phyloP scores from a whole-genome alignment of 2,797 vertebrate species.

The Sebastes oblongus region DNA sequence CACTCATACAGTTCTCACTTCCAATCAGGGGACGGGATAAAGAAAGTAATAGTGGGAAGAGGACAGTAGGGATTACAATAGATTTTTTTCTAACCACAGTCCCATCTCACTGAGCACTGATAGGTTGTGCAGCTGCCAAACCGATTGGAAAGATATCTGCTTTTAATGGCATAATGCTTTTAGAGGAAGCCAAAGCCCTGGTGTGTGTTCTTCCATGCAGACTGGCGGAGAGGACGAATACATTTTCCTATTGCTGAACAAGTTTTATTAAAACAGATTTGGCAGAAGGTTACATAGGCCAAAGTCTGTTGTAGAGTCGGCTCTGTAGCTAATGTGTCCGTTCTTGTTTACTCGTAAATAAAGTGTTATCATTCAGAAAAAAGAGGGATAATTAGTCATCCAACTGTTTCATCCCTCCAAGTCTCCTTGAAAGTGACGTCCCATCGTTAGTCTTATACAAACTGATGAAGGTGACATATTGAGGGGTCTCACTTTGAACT shows the following conservation, averaged over 20 bases:
- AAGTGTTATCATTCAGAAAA: conserved; percentile 52
- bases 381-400: conserved; percentile 61
- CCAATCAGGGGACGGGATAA: conserved; percentile 71
- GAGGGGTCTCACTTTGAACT: conserved; percentile 54
- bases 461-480: conserved; percentile 76
- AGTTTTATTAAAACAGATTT: conserved; percentile 48
- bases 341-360: conserved; percentile 61
- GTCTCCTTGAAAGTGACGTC: conserved; percentile 73
- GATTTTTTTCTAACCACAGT: conserved; percentile 73
- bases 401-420: conserved; percentile 40
- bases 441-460: conserved; percentile 72
- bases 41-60: conserved; percentile 71
- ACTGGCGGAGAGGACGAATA: conserved; percentile 31
- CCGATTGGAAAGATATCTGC: conserved; percentile 78
- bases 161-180: conserved; percentile 75
- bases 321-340: conserved; percentile 22
- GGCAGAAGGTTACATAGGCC: conserved; percentile 28
- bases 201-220: conserved; percentile 54
- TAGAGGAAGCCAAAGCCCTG: conserved; percentile 57
- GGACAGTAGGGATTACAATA: conserved; percentile 77
- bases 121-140: conserved; percentile 70
- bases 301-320: conserved; percentile 4
- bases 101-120: conserved; percentile 77
- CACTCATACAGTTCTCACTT: conserved; percentile 48
- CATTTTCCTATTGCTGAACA: conserved; percentile 53